These are phyloP conservation scores for Vultur gryphus DNA, from an alignment of 2,797 vertebrate genomes.

Conservation along the genomic window DNA sequence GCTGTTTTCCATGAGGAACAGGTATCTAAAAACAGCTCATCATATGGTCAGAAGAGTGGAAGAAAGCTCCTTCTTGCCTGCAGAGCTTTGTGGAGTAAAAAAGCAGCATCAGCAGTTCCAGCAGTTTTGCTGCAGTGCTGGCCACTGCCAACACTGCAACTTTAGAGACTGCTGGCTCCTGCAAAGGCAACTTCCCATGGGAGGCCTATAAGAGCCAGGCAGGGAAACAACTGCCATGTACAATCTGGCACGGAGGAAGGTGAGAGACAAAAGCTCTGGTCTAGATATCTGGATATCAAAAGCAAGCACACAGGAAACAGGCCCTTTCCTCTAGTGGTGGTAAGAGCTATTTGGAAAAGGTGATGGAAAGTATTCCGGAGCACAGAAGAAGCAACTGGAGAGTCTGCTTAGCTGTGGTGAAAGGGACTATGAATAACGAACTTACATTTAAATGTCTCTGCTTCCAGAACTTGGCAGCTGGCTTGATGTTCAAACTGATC, in stretches of 20 bases:
- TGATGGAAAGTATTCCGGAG: neutral
- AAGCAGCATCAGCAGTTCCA: neutral
- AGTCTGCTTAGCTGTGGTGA: neutral
- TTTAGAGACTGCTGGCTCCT: neutral
- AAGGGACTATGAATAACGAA: neutral
- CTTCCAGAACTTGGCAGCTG: slow-evolving; percentile 95
- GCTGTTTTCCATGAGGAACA: neutral
- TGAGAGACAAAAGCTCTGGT: neutral
- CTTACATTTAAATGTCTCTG: slow-evolving; percentile 98
- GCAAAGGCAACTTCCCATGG: neutral
- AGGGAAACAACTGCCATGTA: neutral
- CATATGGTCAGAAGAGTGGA: neutral
- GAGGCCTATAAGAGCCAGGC: neutral
- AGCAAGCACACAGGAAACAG: neutral
- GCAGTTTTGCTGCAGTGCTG: neutral
- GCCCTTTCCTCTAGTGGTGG: neutral
- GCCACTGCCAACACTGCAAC: neutral
- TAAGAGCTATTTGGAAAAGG: neutral
- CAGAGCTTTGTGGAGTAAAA: neutral
- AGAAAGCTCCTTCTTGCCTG: neutral
- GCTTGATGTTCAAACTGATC: slow-evolving; percentile 99
- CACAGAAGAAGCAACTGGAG: neutral
- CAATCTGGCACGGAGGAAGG: neutral
- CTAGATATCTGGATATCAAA: neutral
- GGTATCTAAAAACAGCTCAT: neutral